A percentile compares a stretch with the other conserved stretches of the same genome.
These are phyloP conservation scores for Tenthredo notha DNA, from an alignment of 2,888 invertebrate species.

Conservation along the genomic window DNA sequence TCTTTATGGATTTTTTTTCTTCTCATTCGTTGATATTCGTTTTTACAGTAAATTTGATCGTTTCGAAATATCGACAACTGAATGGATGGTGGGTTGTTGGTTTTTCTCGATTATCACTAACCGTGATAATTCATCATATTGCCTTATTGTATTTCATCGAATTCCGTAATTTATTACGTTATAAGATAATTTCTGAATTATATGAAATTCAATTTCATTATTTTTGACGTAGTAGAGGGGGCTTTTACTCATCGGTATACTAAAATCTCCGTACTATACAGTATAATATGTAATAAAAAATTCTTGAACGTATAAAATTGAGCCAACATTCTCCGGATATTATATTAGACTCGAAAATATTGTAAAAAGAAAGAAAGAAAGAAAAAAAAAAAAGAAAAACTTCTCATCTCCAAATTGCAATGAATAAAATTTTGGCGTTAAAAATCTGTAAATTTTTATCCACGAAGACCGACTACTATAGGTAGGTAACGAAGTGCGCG, in stretches of 20 bases:
- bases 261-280: not conserved
- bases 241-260: not conserved
- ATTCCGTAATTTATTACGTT: not conserved
- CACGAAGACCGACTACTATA: no score
- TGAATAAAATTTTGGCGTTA: no score
- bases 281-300: constrained; percentile 1
- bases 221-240: not conserved
- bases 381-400: not conserved
- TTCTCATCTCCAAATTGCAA: no score
- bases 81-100: no score
- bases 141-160: not conserved
- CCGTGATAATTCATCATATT: no score
- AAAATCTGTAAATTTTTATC: no score
- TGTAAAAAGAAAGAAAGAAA: not conserved
- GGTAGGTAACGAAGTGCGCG: no score
- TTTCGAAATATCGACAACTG: no score
- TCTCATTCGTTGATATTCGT: no score
- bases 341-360: not conserved
- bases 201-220: not conserved
- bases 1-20: no score
- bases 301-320: constrained; percentile 5
- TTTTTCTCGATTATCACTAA: no score
- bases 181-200: not conserved
- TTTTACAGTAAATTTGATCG: no score
- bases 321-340: not conserved